Percentiles rank a stretch among this genome's conserved stretches.
Conservation (phyloP, 2,113 vertebrate species). For the Melanotaenia duboulayi region DNA sequence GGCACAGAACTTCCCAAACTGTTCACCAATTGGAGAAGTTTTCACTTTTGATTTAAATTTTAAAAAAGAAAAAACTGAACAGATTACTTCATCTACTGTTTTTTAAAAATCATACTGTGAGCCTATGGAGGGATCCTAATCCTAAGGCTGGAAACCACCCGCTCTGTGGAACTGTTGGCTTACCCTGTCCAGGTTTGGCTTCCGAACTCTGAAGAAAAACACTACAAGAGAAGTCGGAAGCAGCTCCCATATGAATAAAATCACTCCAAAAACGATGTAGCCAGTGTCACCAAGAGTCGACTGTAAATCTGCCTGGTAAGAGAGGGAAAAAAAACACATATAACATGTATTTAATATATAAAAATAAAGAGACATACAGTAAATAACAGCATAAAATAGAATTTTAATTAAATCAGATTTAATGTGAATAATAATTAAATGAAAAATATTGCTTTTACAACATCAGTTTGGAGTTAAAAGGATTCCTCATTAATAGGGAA, state of each 20-base stretch:
- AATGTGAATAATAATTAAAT: too few relatives aligned
- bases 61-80: not conserved
- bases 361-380: too few relatives aligned
- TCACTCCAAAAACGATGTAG: slow-evolving; percentile 93
- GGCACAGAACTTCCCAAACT: not conserved
- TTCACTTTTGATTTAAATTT: too few relatives aligned
- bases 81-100: not conserved
- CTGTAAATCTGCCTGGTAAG: slow-evolving; percentile 90
- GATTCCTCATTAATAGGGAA: too few relatives aligned
- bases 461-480: too few relatives aligned
- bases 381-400: too few relatives aligned
- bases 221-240: slow-evolving; percentile 95
- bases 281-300: slow-evolving; percentile 91
- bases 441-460: too few relatives aligned
- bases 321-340: not conserved
- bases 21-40: not conserved
- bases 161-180: slow-evolving; percentile 37
- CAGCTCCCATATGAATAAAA: slow-evolving; percentile 96
- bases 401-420: too few relatives aligned
- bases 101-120: not conserved
- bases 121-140: not conserved
- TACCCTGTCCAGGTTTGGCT: slow-evolving; percentile 89
- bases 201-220: slow-evolving; percentile 95
- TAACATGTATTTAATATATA: not conserved
- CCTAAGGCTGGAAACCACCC: not conserved